Percentiles rank a stretch among this genome's conserved stretches.
Conservation (phyloP, 2,113 vertebrate genomes). For the Kryptolebias marmoratus region DNA sequence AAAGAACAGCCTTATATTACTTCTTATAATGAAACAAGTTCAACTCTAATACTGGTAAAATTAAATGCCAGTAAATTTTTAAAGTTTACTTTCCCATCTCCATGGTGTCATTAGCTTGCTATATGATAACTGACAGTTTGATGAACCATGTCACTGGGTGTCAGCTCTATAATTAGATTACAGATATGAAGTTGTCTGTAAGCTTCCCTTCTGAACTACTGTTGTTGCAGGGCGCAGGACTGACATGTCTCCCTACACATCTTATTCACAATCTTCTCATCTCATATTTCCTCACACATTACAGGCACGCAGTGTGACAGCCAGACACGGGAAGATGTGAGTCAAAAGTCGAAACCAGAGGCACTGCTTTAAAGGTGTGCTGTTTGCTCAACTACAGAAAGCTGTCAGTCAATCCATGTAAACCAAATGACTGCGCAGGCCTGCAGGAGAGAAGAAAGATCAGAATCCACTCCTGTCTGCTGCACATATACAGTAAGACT, state of each 20-base stretch:
- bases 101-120: neutral
- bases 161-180: constrained; percentile 1
- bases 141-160: constrained; percentile 2
- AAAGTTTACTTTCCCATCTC: neutral
- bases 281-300: neutral
- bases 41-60: neutral
- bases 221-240: neutral
- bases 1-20: too few species aligned
- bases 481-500: neutral
- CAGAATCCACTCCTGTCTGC: neutral
- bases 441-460: neutral
- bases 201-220: neutral
- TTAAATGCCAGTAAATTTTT: too few species aligned
- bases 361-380: constrained; percentile 10
- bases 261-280: neutral
- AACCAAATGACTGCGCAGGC: neutral
- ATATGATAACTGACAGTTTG: constrained; percentile 1
- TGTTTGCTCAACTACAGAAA: constrained; percentile 24
- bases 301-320: neutral
- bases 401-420: constrained; percentile 31
- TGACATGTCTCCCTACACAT: neutral
- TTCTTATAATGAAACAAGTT: neutral
- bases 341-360: constrained; percentile 30
- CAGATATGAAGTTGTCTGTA: constrained; percentile 1
- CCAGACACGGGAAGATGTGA: neutral